phyloP scores from a whole-genome alignment of 2,888 invertebrate genomes.

The Xylota sylvarum region DNA sequence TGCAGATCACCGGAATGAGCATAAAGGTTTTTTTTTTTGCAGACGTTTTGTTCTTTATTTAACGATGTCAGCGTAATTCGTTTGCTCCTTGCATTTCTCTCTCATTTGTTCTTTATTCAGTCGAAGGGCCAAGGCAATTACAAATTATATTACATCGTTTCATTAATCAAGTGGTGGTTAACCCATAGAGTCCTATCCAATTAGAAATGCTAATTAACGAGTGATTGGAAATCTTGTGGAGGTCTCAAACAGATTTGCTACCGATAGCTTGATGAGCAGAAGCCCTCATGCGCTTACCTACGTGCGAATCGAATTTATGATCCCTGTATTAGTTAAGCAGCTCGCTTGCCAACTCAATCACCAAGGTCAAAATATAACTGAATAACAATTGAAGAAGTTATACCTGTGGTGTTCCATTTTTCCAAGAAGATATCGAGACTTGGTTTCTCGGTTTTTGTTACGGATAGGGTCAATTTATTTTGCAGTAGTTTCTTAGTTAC shows the following conservation, averaged over 20 bases:
- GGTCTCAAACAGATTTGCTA: neutral
- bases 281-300: neutral
- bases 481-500: neutral
- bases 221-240: conserved; percentile 18
- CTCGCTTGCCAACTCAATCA: neutral
- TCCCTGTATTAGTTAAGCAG: neutral
- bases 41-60: neutral
- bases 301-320: conserved; percentile 6
- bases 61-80: conserved; percentile 1
- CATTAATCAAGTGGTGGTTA: conserved; percentile 19
- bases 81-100: conserved; percentile 8
- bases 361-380: neutral
- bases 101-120: neutral
- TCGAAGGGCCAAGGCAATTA: neutral
- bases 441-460: neutral
- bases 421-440: neutral
- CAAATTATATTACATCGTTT: conserved; percentile 18
- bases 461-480: neutral
- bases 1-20: conserved; percentile 11
- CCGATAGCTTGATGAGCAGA: conserved; percentile 1
- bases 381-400: neutral
- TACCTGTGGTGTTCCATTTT: neutral
- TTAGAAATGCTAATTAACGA: conserved; percentile 11
- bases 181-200: conserved; percentile 18
- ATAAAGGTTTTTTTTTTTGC: neutral